phyloP scores from a whole-genome alignment of 2,888 invertebrate species.

The Ochropleura plecta region DNA sequence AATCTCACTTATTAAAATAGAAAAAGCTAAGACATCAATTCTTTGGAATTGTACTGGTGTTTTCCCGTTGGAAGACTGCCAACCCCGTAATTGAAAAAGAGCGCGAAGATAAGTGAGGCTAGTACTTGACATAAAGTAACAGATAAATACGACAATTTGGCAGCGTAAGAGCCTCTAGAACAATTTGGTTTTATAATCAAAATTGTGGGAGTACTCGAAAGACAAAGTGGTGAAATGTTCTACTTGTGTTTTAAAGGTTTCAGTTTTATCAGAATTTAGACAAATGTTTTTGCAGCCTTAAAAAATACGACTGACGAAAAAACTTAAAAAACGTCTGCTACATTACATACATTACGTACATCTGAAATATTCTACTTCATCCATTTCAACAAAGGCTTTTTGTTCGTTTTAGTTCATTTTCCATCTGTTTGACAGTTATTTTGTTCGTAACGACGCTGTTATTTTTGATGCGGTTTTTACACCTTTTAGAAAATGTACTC shows the following conservation, averaged over 20 bases:
- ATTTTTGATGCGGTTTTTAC: background rate
- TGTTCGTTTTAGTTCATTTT: background rate
- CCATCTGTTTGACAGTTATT: background rate
- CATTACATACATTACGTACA: too few relatives aligned
- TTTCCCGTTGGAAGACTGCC: conserved; percentile 58
- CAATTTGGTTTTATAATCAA: conserved; percentile 49
- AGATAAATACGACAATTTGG: conserved; percentile 56
- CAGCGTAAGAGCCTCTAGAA: conserved; percentile 18
- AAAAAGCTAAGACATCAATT: conserved; percentile 56
- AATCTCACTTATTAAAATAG: conserved; percentile 27
- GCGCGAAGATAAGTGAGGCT: conserved; percentile 54
- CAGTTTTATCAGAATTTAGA: background rate
- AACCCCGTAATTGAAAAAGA: conserved; percentile 66
- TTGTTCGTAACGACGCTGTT: background rate
- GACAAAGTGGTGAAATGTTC: background rate
- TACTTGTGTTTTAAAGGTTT: background rate
- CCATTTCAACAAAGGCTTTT: background rate
- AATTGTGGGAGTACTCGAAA: conserved; percentile 13
- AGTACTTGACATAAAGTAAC: conserved; percentile 55
- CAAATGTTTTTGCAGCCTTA: conserved; percentile 5
- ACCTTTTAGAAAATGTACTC: background rate
- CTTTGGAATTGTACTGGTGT: conserved; percentile 47
- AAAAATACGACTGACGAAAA: too few relatives aligned
- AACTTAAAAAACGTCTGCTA: too few relatives aligned
- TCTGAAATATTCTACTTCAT: background rate